Conservation (phyloP, 1,140 invertebrate genomes). For the Mizuhopecten yessoensis region DNA sequence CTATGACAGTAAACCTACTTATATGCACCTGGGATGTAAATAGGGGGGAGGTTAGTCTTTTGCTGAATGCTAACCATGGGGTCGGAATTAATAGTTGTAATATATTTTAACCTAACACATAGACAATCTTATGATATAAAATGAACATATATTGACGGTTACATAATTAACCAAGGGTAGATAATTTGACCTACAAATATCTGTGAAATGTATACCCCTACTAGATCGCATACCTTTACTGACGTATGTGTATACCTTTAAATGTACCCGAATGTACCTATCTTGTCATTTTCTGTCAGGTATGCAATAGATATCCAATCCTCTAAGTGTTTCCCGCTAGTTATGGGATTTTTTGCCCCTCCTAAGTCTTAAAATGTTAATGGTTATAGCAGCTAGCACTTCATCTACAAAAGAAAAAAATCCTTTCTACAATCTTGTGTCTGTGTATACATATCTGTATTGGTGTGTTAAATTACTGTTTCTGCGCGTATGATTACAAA, state of each 20-base stretch:
- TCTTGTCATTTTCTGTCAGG: background rate
- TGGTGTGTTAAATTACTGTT: background rate
- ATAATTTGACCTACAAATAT: constrained; percentile 19
- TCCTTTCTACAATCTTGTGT: background rate
- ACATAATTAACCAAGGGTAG: background rate
- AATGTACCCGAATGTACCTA: background rate
- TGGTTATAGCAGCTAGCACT: background rate
- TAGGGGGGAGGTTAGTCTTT: background rate
- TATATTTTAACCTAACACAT: background rate
- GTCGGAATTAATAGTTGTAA: constrained; percentile 3
- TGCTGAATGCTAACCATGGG: background rate
- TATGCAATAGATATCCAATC: constrained; percentile 10
- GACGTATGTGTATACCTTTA: background rate
- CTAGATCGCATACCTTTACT: background rate
- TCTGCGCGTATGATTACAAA: background rate
- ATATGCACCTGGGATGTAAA: background rate
- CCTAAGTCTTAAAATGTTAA: background rate
- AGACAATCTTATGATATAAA: background rate
- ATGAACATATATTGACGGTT: background rate
- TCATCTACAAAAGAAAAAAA: background rate
- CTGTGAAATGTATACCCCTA: background rate
- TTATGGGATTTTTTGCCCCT: background rate
- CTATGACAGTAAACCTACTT: background rate
- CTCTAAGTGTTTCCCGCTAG: constrained; percentile 6
- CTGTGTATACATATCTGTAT: background rate